A percentile compares a stretch with the other conserved stretches of the same genome.
Evolutionary conservation across 2,888 invertebrate species (phyloP).

Genomic region (Psylliodes chrysocephalus): DNA sequence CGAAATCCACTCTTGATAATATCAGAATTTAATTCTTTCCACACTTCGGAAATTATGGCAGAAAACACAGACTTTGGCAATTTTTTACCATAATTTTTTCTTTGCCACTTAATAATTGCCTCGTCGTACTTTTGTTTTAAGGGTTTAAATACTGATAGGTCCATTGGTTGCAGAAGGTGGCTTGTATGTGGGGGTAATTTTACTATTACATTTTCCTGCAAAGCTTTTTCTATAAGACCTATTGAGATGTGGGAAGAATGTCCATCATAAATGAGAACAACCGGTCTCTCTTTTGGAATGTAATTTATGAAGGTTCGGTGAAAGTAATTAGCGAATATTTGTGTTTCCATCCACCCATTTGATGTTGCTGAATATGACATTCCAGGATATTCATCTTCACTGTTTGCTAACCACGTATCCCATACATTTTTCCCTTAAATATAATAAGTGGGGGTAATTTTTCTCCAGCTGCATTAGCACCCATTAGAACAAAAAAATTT

Average conservation of each 20-base stretch:
- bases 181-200: too few species aligned
- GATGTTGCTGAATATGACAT: conserved; percentile 12
- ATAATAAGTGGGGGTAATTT: conserved; percentile 19
- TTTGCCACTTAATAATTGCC: conserved; percentile 20
- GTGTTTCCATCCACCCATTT: too few species aligned
- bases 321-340: conserved; percentile 17
- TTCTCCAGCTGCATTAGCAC: conserved; percentile 9
- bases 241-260: conserved; percentile 20
- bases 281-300: conserved; percentile 14
- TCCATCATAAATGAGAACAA: conserved; percentile 23
- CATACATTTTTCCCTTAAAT: conserved; percentile 20
- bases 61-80: conserved; percentile 6
- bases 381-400: conserved; percentile 14
- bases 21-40: neutral
- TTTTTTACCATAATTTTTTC: conserved; percentile 15
- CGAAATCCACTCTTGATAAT: too few species aligned
- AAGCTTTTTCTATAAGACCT: neutral
- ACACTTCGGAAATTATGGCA: neutral
- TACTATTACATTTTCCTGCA: conserved; percentile 9
- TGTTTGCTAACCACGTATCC: too few species aligned
- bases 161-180: neutral
- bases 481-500: conserved; percentile 17
- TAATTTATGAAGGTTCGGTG: conserved; percentile 20
- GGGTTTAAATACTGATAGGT: neutral
- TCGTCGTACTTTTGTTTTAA: conserved; percentile 16